These are phyloP conservation scores for Poeciliopsis paucimaculata DNA, from an alignment of 2,797 vertebrate genomes.

Conservation along the genomic window DNA sequence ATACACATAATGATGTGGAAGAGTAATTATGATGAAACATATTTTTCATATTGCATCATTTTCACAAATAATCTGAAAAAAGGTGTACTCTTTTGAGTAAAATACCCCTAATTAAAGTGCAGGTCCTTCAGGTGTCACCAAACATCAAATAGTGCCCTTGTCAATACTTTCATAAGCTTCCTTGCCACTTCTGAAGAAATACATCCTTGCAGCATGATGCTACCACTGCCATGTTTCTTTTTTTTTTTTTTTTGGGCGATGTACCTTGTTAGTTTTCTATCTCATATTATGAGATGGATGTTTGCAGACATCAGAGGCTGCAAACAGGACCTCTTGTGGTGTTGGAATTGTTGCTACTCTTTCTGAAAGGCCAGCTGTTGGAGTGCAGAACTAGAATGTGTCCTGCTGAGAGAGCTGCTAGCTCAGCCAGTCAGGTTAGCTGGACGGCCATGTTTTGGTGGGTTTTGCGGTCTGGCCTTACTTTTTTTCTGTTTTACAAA, in stretches of 20 bases:
- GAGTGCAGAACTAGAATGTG: not conserved
- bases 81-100: not conserved
- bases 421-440: not conserved
- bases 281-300: too few species aligned
- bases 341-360: not conserved
- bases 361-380: not conserved
- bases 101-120: not conserved
- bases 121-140: not conserved
- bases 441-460: not conserved
- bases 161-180: not conserved
- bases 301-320: too few species aligned
- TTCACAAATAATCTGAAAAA: not conserved
- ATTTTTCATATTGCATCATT: not conserved
- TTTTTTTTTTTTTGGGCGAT: too few species aligned
- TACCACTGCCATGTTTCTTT: too few species aligned
- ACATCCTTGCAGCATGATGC: too few species aligned
- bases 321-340: not conserved
- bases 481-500: not conserved
- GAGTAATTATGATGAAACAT: not conserved
- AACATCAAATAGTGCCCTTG: not conserved
- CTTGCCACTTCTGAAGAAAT: not conserved
- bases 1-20: not conserved
- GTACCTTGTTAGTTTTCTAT: too few species aligned
- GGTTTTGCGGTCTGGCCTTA: not conserved
- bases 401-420: not conserved